Conservation (phyloP, 2,797 vertebrate genomes). For the Huso huso region DNA sequence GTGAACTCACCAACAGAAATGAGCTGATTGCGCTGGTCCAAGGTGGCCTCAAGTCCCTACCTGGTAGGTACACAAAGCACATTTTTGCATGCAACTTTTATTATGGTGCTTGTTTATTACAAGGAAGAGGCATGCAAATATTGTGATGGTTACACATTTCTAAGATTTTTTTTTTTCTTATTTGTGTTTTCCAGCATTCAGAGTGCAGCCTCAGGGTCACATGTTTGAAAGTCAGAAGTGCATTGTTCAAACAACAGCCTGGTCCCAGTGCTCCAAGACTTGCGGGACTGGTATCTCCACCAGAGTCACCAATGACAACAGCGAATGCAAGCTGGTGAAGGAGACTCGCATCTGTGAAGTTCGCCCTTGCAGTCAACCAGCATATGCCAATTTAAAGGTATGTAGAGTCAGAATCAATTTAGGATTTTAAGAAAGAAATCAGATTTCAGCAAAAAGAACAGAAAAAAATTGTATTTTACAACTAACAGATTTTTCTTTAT, state of each 20-base stretch:
- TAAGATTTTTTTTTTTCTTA: constrained; percentile 9
- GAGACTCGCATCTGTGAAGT: constrained; percentile 93
- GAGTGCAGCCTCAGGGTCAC: constrained; percentile 69
- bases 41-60: constrained; percentile 75
- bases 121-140: too few species aligned
- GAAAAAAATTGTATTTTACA: neutral
- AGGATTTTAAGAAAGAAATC: neutral
- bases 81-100: neutral
- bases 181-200: constrained; percentile 63
- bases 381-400: constrained; percentile 84
- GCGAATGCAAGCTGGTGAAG: constrained; percentile 84
- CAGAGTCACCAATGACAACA: constrained; percentile 89
- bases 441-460: too few species aligned
- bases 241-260: constrained; percentile 89
- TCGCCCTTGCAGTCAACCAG: constrained; percentile 81
- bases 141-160: neutral
- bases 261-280: constrained; percentile 95
- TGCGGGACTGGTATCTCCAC: constrained; percentile 93
- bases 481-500: constrained; percentile 24
- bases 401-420: constrained; percentile 22
- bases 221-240: constrained; percentile 82
- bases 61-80: constrained; percentile 59
- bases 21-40: constrained; percentile 81
- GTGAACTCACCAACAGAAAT: constrained; percentile 84
- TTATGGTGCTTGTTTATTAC: constrained; percentile 24